Evolutionary conservation across 1,140 invertebrate species (phyloP), one percentile per base, ranked within the genome.

Genomic region (Chrysoperla carnea): DNA sequence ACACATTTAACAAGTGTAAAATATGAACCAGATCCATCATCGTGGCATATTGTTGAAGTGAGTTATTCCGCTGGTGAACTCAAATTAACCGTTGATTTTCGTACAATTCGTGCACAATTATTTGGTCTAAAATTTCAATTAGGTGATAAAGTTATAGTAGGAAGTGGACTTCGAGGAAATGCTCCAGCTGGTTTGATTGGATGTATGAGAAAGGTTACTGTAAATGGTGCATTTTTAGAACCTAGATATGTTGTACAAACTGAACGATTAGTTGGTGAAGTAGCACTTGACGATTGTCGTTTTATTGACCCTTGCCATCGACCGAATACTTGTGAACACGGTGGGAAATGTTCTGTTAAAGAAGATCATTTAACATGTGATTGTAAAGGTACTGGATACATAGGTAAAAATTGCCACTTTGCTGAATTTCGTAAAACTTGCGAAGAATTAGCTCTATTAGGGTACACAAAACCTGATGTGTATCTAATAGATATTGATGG

Each of bases 371-470:
- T 91, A 11, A 81, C 76, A 4, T 95, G 90, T 56, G 84, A 93
- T 50, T 95, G 90, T 60, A 78, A 76, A 11, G 80, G 78, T 39
- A 90, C 85, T 6, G 86, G 81, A 1, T 84, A 84, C 44, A 85
- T 84, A 36, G 90, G 90, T 29, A 85, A 85, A 56, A 90, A 92
- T 54, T 95, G 90, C 52, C 89, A 94, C 57, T 95, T 94, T 55
- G 81, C 90, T 8, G 73, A 81, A 41, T 89, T 86, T 54, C 75
- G 84, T 45, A 82, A 86, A 57, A 91, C 88, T 0, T 95, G 90
- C 58, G 88, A 94, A 63, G 88, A 93, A 55, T 58, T 94, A 37
- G 88, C 86, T 8, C 66, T 92, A 4, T 59, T 91, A 6, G 79
- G 79, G 6, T 85, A 85, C 51, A 86, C 79, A 0, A 76, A 87